Base-by-base conservation (phyloP, 1,140 invertebrate genomes). In the Adelges cooleyi region DNA sequence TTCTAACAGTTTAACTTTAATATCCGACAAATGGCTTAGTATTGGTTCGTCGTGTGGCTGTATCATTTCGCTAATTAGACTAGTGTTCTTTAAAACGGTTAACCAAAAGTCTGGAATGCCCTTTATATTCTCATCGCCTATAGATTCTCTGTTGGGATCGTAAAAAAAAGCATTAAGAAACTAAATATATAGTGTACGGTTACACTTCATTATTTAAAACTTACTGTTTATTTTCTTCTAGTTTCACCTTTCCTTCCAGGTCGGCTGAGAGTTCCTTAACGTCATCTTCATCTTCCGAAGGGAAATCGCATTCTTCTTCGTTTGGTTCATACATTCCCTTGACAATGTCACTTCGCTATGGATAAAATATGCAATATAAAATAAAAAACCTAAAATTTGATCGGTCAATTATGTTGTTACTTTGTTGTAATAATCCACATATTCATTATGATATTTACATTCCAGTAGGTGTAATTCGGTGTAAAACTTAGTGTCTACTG, bases 91-190 rank as follows among this genome's bases (percentile, higher is more conserved):
- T 74, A 99, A 95, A 73, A 95, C 90, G 8, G 89, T 95, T 59
- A 97, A 78, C 96, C 96, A 99, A 78, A 99, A 99, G 56, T 92
- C 87, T 2, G 95, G 93, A 73, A 99, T 88, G 23, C 96, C 96
- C 74, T 87, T 90, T 1, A 83, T 77, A 73, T 90, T 76, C 53
- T 79, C 74, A n/a, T 72, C 67, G 22, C 65, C 74, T 71, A 38
- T 9, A 48, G 17, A 5, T 6, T 10, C 36, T 20, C 42, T 48
- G 33, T 20, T 25, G 9, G 20, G 42, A 46, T 20, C 53, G 42
- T 42, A 53, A 36, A 44, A 48, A 46, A 13, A 33, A 25, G n/a
- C 0, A 54, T 20, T 18, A 36, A n/a, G 17, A 52, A 52, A 36
- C 29, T 3, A n/a, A 27, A 53, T 44, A 53, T 25, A 17, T 15